These are phyloP conservation scores for Rhinogobio ventralis DNA, from an alignment of 2,797 vertebrate genomes.

Conservation along the genomic window DNA sequence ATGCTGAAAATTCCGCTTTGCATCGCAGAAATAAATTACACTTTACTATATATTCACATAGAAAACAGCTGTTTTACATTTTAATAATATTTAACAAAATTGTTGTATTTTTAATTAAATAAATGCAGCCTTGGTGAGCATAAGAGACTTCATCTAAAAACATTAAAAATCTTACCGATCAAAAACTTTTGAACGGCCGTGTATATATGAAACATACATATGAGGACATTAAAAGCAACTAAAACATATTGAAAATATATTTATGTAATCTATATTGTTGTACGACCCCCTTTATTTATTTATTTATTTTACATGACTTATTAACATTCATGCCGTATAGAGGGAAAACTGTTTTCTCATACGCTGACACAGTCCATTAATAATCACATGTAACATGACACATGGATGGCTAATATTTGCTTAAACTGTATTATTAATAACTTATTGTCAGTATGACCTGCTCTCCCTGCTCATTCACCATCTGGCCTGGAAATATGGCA, in stretches of 20 bases:
- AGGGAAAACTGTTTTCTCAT: background rate
- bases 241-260: too few species aligned
- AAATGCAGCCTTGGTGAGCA: too few species aligned
- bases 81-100: too few species aligned
- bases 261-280: background rate
- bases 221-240: background rate
- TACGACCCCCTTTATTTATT: background rate
- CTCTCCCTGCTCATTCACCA: slow-evolving; percentile 24
- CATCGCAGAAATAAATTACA: too few species aligned
- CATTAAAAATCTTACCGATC: too few species aligned
- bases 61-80: too few species aligned
- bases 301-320: background rate
- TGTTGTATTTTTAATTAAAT: too few species aligned
- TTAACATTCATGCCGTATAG: background rate
- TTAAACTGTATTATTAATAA: slow-evolving; percentile 39
- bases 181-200: too few species aligned
- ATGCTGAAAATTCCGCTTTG: too few species aligned
- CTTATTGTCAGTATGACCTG: background rate
- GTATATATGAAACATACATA: background rate
- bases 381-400: slow-evolving; percentile 15
- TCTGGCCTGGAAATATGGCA: slow-evolving; percentile 44
- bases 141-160: too few species aligned
- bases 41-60: too few species aligned
- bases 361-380: background rate
- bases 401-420: background rate